Base-by-base conservation (phyloP, 2,113 vertebrate genomes). In the Gasterosteus nipponicus region DNA sequence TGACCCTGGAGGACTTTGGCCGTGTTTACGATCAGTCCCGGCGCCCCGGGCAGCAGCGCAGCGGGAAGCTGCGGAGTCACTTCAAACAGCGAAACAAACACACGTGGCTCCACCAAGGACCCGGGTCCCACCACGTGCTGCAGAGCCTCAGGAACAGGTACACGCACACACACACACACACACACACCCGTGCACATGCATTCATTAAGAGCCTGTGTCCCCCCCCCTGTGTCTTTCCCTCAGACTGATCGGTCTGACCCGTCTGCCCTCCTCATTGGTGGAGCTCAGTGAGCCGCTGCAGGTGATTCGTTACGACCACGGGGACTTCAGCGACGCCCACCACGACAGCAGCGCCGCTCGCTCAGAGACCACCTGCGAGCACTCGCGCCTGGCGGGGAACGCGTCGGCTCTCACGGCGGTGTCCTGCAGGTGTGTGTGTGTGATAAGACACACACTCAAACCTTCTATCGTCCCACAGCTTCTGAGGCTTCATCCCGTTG, bases 211-310 rank as follows among this genome's bases (percentile, higher is more conserved):
- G 10, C 7, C 53, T 64, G 2, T n/a, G 3, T 29, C n/a, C 1
- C 16, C 39, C 1, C 59, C 11, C 31, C 8, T 0, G 4, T 51
- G 3, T 78, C 1, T 63, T 59, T 15, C 33, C 1, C 19, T 75
- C 89, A 99, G 98, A 89, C 96, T 99, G 22, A 96, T 95, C 69
- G 94, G 92, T 66, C 93, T 99, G 87, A 97, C 97, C 19, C 96
- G 92, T 77, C 90, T 98, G 85, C 96, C 97, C 9, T 90, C 95
- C 0, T 90, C 96, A 72, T 91, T 99, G 3, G 95, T 99, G 71
- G 97, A 98, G 83, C 93, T 97, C 89, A 98, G 97, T 0, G 98
- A 99, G 89, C 97, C 97, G 0, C 91, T 99, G 78, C 97, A 99
- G 89, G 97, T 99, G 11, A 96, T 98, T 80, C 94, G 95, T 19